Base-by-base conservation (phyloP, 1,140 invertebrate species). In the Apis laboriosa region DNA sequence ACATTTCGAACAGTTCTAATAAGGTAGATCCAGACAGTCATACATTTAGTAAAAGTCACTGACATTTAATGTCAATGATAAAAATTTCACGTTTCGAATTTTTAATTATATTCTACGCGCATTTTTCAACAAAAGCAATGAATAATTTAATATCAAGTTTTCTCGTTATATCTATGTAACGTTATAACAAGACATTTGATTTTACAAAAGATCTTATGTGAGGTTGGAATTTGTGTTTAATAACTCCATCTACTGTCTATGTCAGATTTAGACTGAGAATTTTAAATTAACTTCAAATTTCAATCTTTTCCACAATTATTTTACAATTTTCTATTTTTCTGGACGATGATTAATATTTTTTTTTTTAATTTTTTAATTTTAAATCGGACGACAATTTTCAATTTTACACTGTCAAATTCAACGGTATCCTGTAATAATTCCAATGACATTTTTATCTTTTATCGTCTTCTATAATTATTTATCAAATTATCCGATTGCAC, bases 11-110 rank as follows among this genome's bases (percentile, higher is more conserved):
- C 77, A 73, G 73, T 84, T 84, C 24, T 91, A 19, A 70, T 71
- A 84, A 90, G 90, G 91, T 91, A 86, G 76, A 51, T 77, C n/a
- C 4, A 19, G 1, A 43, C 3, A n/a, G 9, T 70, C 21, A 2
- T 13, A 24, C 9, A 28, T 15, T 17, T 19, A 43, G 5, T 43
- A 43, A 43, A 43, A 43, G 7, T 73, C 49, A 19, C 60, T 75
- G 11, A 73, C 49, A 49, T 53, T 67, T 53, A 60, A 19, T 24
- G 58, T 60, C 21, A 43, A 43, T 43, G 34, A 43, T 49, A 60
- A 24, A 3, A 13, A 53, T 17, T 49, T 66, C 11, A 49, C 53
- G 3, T 53, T 7, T 60, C 0, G n/a, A 9, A 4, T 43, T 24
- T 8, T 63, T 12, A 11, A 28, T 66, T n/a, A 9, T 5, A 60